Conservation (phyloP, 2,113 vertebrate genomes). For the Carollia perspicillata region DNA sequence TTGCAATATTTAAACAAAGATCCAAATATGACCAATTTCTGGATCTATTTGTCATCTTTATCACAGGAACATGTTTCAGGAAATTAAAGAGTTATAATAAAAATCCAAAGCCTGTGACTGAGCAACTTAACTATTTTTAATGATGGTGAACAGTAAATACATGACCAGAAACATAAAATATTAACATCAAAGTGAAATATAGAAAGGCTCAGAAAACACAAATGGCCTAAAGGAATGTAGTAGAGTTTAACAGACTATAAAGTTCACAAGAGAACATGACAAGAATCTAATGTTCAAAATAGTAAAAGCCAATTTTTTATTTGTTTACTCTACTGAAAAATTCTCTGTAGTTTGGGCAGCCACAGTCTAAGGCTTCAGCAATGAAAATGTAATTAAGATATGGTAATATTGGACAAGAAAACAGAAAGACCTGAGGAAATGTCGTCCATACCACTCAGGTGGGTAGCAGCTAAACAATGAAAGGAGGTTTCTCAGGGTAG, state of each 20-base stretch:
- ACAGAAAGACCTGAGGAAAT: background rate
- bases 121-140: constrained; percentile 63
- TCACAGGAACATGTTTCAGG: constrained; percentile 50
- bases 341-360: constrained; percentile 37
- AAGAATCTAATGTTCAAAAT: constrained; percentile 45
- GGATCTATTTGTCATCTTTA: constrained; percentile 37
- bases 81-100: constrained; percentile 47
- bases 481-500: background rate
- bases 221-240: constrained; percentile 47
- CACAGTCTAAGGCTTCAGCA: background rate
- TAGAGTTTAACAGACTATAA: constrained; percentile 49
- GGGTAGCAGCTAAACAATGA: background rate
- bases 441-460: background rate
- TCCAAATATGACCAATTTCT: background rate
- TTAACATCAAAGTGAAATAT: constrained; percentile 64
- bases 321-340: constrained; percentile 65
- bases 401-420: constrained; percentile 52
- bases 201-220: constrained; percentile 46
- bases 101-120: constrained; percentile 43
- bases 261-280: constrained; percentile 40
- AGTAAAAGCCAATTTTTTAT: constrained; percentile 33
- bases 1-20: background rate
- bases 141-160: constrained; percentile 50
- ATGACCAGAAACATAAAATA: constrained; percentile 72
- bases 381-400: constrained; percentile 69